Base-by-base conservation (phyloP, 2,888 invertebrate species). In the Aproaerema taeniolella region DNA sequence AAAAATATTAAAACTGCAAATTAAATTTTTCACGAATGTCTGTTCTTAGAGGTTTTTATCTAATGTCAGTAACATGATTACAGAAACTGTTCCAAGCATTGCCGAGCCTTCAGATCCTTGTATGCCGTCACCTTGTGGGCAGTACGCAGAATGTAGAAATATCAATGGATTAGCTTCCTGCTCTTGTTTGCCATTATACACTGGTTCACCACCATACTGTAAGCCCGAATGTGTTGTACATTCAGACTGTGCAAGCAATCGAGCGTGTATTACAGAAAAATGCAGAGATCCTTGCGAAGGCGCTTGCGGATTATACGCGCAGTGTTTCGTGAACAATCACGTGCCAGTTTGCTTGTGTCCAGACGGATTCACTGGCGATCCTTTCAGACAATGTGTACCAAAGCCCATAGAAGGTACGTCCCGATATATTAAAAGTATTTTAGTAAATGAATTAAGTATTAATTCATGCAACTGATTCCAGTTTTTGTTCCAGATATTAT, bases 71-170 rank as follows among this genome's bases (percentile, higher is more conserved):
- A n/a, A n/a, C n/a, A n/a, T n/a, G n/a, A n/a, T 56, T 56, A 42
- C 52, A 85, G 85, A 79, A 56, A 65, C 66, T 25, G 55, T 62
- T 32, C 67, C 75, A 20, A 67, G 61, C 43, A 44, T 64, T 39
- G 59, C 64, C n/a, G 79, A 73, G 40, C 82, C 87, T 35, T 59
- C 74, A 11, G 72, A 92, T 56, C 93, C 94, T 1, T 95, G 95
- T 61, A 72, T 88, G 46, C 93, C 94, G 36, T 91, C 93, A 3
- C 89, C 91, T 9, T 95, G 94, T 67, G 94, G 93, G 12, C 61
- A 85, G 2, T 92, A 92, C 65, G 90, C 94, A 4, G 91, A 92
- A 61, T 95, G 95, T 62, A 89, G 90, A 35, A 92, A 92, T 66
- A 85, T 89, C 29, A 92, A 93, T 56, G 89, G 87, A 20, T 88